phyloP scores from a whole-genome alignment of 2,888 invertebrate species.

The Bombyx huttoni region DNA sequence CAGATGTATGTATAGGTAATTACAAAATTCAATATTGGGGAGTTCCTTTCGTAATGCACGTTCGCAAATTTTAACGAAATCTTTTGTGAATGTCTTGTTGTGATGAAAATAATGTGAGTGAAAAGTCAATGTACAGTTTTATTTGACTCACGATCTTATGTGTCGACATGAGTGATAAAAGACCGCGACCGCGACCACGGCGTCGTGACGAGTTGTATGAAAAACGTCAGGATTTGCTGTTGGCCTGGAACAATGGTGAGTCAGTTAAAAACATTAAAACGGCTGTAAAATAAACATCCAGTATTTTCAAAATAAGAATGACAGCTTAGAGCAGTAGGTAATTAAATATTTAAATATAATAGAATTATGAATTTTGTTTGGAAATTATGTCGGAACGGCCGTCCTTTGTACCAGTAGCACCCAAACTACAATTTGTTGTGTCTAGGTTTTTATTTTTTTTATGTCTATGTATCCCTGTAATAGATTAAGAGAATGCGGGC shows the following conservation, averaged over 20 bases:
- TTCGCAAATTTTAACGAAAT: slow-evolving; percentile 33
- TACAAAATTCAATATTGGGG: slow-evolving; percentile 39
- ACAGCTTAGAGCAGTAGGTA: too few relatives aligned
- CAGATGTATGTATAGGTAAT: slow-evolving; percentile 50
- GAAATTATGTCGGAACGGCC: too few relatives aligned
- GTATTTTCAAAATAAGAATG: too few relatives aligned
- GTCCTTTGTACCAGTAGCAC: too few relatives aligned
- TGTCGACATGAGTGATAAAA: slow-evolving; percentile 41
- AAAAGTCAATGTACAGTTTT: not conserved
- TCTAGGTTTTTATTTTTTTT: too few relatives aligned
- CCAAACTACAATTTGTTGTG: too few relatives aligned
- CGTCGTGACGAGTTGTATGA: slow-evolving; percentile 52
- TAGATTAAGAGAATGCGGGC: too few relatives aligned
- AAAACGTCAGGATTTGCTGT: slow-evolving; percentile 51
- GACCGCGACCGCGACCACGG: slow-evolving; percentile 44
- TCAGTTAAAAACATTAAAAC: not conserved
- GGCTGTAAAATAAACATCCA: not conserved
- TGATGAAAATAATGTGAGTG: slow-evolving; percentile 29
- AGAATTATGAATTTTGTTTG: too few relatives aligned
- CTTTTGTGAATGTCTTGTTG: slow-evolving; percentile 23
- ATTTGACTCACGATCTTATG: slow-evolving; percentile 6
- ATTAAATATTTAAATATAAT: too few relatives aligned
- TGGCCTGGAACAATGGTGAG: slow-evolving; percentile 62
- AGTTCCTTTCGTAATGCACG: slow-evolving; percentile 46
- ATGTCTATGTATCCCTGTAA: too few relatives aligned